Percentiles rank a stretch among this genome's conserved stretches.
Evolutionary conservation across 35 echinoderm and acorn worm genomes (phyloP).

Genomic region (Eucidaris tribuloides): DNA sequence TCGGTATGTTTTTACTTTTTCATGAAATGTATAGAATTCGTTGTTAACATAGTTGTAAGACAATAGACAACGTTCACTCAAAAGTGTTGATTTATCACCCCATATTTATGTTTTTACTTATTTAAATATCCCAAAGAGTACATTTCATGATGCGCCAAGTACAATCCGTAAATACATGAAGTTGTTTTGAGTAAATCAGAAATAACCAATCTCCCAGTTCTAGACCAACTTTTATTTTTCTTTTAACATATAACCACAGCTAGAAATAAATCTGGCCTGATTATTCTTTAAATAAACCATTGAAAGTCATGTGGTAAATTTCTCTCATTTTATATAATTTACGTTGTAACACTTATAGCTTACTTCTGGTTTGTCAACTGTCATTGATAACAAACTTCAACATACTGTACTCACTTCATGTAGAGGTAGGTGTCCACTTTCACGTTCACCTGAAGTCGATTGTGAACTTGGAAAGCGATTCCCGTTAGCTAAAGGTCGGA

Average conservation of each 20-base stretch:
- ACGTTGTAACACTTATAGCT: background rate
- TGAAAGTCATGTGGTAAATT: background rate
- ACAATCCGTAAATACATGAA: too few relatives aligned
- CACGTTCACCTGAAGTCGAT: conserved; percentile 61
- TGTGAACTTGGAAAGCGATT: conserved; percentile 49
- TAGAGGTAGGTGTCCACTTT: conserved; percentile 17
- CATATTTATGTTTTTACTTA: too few relatives aligned
- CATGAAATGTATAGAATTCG: background rate
- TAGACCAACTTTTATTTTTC: background rate
- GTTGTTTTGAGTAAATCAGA: too few relatives aligned
- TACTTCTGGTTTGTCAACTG: background rate
- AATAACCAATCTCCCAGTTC: too few relatives aligned
- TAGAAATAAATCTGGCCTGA: background rate
- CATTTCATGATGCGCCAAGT: background rate
- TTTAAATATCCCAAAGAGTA: too few relatives aligned
- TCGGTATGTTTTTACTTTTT: background rate
- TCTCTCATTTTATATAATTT: background rate
- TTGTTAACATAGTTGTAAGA: background rate
- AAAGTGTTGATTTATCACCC: too few relatives aligned
- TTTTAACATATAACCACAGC: background rate
- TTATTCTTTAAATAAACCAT: too few relatives aligned
- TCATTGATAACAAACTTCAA: background rate
- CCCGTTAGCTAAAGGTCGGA: conserved; percentile 45
- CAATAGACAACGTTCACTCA: background rate
- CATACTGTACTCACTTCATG: conserved; percentile 31